Evolutionary conservation across 2,888 invertebrate genomes (phyloP).

Genomic region (Allacma fusca): DNA sequence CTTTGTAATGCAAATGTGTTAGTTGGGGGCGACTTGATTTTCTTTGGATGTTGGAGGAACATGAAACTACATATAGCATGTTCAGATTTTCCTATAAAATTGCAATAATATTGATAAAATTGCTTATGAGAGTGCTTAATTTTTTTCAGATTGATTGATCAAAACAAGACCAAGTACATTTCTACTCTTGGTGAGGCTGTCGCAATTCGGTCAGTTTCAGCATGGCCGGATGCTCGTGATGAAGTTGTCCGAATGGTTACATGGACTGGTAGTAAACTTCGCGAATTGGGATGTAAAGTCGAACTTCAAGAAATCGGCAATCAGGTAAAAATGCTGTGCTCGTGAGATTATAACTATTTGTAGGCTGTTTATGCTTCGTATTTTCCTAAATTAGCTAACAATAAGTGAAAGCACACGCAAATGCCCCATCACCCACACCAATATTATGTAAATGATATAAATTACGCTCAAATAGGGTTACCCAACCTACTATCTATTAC

Average conservation of each 20-base stretch:
- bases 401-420: too few relatives aligned
- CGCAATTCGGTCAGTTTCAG: slow-evolving; percentile 93
- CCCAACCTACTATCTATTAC: too few relatives aligned
- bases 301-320: slow-evolving; percentile 80
- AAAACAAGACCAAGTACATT: slow-evolving; percentile 78
- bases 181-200: slow-evolving; percentile 83
- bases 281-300: slow-evolving; percentile 75
- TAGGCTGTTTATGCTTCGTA: slow-evolving; percentile 11
- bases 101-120: too few relatives aligned
- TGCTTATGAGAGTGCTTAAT: not conserved
- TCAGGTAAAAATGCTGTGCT: slow-evolving; percentile 65
- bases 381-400: too few relatives aligned
- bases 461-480: too few relatives aligned
- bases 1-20: too few relatives aligned
- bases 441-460: too few relatives aligned
- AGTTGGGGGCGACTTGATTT: too few relatives aligned
- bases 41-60: too few relatives aligned
- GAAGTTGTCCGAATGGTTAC: slow-evolving; percentile 87
- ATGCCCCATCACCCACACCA: too few relatives aligned
- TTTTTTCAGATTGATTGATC: slow-evolving; percentile 76
- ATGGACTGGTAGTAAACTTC: slow-evolving; percentile 77
- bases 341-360: not conserved
- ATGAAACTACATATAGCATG: too few relatives aligned
- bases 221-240: slow-evolving; percentile 80
- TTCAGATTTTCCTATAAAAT: too few relatives aligned